Base-by-base conservation (phyloP, 2,888 invertebrate genomes). In the Caenorhabditis zanzibari region DNA sequence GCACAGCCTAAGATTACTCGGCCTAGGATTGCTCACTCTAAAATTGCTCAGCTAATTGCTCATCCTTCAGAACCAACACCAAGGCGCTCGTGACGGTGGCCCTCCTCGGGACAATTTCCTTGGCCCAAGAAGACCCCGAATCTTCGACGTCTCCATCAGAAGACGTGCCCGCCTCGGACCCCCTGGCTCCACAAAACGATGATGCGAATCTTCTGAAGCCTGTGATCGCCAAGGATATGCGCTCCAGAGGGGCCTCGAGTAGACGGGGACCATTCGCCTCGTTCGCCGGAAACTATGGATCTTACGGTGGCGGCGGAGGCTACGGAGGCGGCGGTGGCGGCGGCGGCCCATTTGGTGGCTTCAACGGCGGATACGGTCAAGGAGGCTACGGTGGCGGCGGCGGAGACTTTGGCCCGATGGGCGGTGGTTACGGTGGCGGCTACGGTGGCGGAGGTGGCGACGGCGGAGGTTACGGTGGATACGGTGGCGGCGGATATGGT, bases 321-420 rank as follows among this genome's bases (percentile, higher is more conserved):
- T 24, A 41, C n/a, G 77, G 77, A 28, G 52, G 66, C 16, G 71
- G 68, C 2, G 44, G 68, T 4, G 76, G 76, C 9, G 64, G 74
- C 19, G 81, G 74, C 10, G 77, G 77, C 32, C 59, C 82, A 14
- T 83, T 83, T 64, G 79, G 79, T 4, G 82, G 82, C 24, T 83
- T 83, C 74, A 79, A 82, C 19, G 82, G 82, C 7, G 82, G 82
- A 35, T 82, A 83, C 69, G 82, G 82, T 49, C 79, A 79, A 71
- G 79, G 79, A 6, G 82, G 82, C 35, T 74, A 54, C 24, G 82
- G 82, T 4, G 82, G 82, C 2, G 59, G 61, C 26, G 80, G 72
- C 22, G 61, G 56, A 10, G 73, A 38, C 49, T 35, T 19, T 52
- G 64, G 76, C 19, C 24, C 24, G 9, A 59, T 58, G 58, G 66